Evolutionary conservation across 2,113 vertebrate genomes (phyloP), one percentile per base, ranked within the genome.

Genomic region (Peromyscus polionotus): DNA sequence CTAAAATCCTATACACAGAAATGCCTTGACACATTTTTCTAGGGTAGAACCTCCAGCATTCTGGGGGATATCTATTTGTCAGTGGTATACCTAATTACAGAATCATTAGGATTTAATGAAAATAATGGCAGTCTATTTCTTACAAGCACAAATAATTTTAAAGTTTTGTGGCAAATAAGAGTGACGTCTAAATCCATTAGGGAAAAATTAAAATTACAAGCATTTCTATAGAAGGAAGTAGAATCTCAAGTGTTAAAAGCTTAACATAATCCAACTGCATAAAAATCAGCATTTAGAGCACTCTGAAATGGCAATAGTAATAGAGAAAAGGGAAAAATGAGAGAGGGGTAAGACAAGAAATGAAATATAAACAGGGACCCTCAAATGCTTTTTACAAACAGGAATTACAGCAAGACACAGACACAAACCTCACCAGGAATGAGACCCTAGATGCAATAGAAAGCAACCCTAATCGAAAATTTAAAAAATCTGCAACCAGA

Each of bases 51-150:
- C 33, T 88, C 31, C 87, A 26, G 9, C 88, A 28, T 94, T 92
- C 48, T 92, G 22, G 9, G n/a, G 51, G 22, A 76, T 93, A 94
- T 80, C 70, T 93, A 36, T 87, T 91, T 94, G 39, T 42, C 42
- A 48, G 67, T 45, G n/a, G 83, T n/a, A 42, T 59, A 39, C 59
- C 84, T 95, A 87, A 90, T 93, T 80, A 83, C 59, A 87, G 61
- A 95, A 89, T 91, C 33, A 39, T 92, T 81, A 59, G 36, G 67
- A 84, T 90, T 95, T 87, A 93, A 85, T 83, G 73, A 94, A 96
- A 91, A 54, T 31, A 80, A 28, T 94, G 61, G 19, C 33, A 72
- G 39, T 87, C 12, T 68, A 63, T 42, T 84, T 39, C 45, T 31
- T 65, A 84, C 8, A 45, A 65, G 26, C 16, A 65, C 39, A 85